Evolutionary conservation across 2,113 vertebrate species (phyloP), one percentile per base, ranked within the genome.

Genomic region (Urocitellus parryii): DNA sequence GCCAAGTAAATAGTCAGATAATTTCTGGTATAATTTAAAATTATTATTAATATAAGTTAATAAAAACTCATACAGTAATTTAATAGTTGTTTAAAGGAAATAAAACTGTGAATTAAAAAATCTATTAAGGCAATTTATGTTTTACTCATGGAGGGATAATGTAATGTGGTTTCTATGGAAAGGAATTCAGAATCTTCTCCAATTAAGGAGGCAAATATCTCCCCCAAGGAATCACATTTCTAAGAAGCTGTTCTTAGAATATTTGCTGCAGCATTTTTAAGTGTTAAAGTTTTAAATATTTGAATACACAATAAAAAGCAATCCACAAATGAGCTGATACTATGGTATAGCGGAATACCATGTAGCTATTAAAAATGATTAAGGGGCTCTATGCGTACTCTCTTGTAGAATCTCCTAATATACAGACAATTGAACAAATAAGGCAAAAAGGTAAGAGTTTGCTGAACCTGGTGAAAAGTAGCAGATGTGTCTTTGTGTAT

Each of bases 241-340:
- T 42, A 68, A 76, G 32, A 45, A 51, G 37, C 48, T 83, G 32
- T 78, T 74, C 77, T 67, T 76, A 76, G 78, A 25, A 7, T 79
- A 65, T 74, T 80, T 74, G 67, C 13, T 24, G 51, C 11, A 61
- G 29, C 17, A 25, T 5, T 80, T 82, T 42, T 39, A 91, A 93
- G 83, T 65, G 74, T 56, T 72, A 34, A 83, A 53, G 8, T 5
- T n/a, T 48, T 61, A 53, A 51, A 58, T 91, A 86, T 16, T 76
- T 76, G 77, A 67, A 91, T 86, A 48, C 9, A 8, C 91, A 83
- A n/a, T 51, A 77, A 88, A 91, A 45, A 85, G 29, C 18, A 74
- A 1, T 45, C 0, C 25, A 34, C 20, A 51, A 45, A 12, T 87
- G 16, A 87, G 77, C 12, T 13, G 32, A 6, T 20, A 8, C 8